These are phyloP conservation scores for human DNA, from an alignment of 2,113 vertebrate species.

Conservation along the genomic window GRCh38 chr2:240654501-240655000, in stretches of 20 bases:
- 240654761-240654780: fast-evolving
- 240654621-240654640: background rate
- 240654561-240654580: background rate
- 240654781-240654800: fast-evolving
- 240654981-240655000: too few species aligned
- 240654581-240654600: background rate
- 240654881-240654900: background rate
- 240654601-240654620: background rate
- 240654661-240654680: background rate
- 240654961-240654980: background rate
- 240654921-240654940: background rate
- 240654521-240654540: background rate
- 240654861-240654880: fast-evolving
- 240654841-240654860: background rate
- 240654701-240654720: background rate
- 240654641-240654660: background rate
- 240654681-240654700: background rate
- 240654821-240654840: fast-evolving
- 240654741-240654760: background rate
- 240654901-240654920: background rate
- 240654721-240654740: background rate
- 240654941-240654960: fast-evolving
- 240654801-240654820: background rate
- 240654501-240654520: background rate
- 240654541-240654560: too few species aligned